Evolutionary conservation across 2,888 invertebrate species (phyloP), one percentile per base, ranked within the genome.

Genomic region (Invenusta paracnida): DNA sequence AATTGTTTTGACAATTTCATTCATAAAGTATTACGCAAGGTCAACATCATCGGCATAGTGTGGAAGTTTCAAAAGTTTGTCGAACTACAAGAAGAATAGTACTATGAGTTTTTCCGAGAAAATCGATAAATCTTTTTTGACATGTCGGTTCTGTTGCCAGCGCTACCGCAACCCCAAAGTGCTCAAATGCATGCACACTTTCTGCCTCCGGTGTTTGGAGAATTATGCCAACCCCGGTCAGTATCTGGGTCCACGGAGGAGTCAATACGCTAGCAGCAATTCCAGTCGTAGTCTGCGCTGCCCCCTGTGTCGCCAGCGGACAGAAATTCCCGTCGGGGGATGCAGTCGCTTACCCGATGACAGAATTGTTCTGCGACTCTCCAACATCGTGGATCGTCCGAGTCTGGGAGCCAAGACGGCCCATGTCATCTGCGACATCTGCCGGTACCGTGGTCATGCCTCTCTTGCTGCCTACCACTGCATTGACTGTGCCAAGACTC

Each of bases 161-260:
- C n/a, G n/a, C 2, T 83, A 30, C 11, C 83, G 29, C 30, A 13
- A 31, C 30, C 83, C 83, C 1, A 83, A 83, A 48, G 83, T 83
- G 13, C 83, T 83, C 73, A 31, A 83, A 27, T 83, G 83, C 83
- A 83, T 83, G 83, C 83, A 83, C 66, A 30, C 83, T 5, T 83
- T 83, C 27, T 83, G 83, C 48, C 11, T 67, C 5, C 30, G 48
- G 2, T 83, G 83, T 31, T 23, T 83, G 23, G 83, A 83, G 29
- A 29, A 83, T n/a, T 48, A 48, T 17, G 48, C 48, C 48, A 48
- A 48, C 17, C 48, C 48, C 48, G 48, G 48, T 17, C 48, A 48
- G 48, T 48, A 48, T 48, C 48, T 48, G 48, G 5, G 11, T 17
- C 48, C 48, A 48, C n/a, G n/a, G n/a, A 48, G 48, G 48, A 48